phyloP scores from a whole-genome alignment of 92 coral and sea anemone species.

The Chrysogorgia sp. region DNA sequence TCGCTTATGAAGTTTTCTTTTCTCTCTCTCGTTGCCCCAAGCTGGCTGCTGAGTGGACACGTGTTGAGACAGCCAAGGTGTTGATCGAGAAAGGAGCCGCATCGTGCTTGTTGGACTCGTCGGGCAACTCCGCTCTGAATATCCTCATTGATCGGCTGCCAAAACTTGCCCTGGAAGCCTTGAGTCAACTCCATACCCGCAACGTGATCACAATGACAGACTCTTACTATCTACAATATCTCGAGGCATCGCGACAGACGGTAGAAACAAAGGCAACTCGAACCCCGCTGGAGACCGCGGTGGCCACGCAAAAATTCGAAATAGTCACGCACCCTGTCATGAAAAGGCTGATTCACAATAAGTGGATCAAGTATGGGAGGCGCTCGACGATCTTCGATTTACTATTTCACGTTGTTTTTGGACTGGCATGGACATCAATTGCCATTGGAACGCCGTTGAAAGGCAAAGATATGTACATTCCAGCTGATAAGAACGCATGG shows the following conservation, averaged over 20 bases:
- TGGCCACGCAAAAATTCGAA: slow-evolving; percentile 88
- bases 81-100: slow-evolving; percentile 71
- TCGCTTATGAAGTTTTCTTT: too few species aligned
- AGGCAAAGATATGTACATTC: slow-evolving; percentile 23
- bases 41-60: slow-evolving; percentile 45
- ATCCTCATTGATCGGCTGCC: slow-evolving; percentile 71
- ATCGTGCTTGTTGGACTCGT: slow-evolving; percentile 64
- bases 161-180: slow-evolving; percentile 70
- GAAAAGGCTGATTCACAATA: slow-evolving; percentile 82
- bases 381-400: slow-evolving; percentile 83
- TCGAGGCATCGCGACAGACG: slow-evolving; percentile 87
- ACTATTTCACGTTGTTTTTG: slow-evolving; percentile 73
- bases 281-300: slow-evolving; percentile 90
- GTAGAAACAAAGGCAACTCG: slow-evolving; percentile 79
- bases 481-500: slow-evolving; percentile 15
- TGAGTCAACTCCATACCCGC: slow-evolving; percentile 82
- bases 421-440: slow-evolving; percentile 76
- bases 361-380: slow-evolving; percentile 86
- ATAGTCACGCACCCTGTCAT: slow-evolving; percentile 95
- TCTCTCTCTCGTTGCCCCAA: background rate
- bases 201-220: slow-evolving; percentile 90
- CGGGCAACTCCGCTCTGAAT: slow-evolving; percentile 63
- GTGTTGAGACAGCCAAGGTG: slow-evolving; percentile 44
- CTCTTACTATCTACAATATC: slow-evolving; percentile 78
- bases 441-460: slow-evolving; percentile 19